Conservation (phyloP, 2,888 invertebrate species). For the Chloromyia formosa region DNA sequence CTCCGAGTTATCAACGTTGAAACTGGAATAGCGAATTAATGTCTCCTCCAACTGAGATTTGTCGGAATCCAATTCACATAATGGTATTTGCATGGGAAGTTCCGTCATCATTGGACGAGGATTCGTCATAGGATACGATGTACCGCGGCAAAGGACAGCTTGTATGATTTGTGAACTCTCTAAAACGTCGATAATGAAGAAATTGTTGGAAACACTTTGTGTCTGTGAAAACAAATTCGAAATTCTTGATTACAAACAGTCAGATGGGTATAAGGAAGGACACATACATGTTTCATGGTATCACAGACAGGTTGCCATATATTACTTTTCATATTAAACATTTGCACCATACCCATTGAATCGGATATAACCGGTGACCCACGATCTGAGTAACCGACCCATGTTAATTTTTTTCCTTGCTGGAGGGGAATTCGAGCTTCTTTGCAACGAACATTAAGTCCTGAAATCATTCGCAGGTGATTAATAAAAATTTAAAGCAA, state of each 20-base stretch:
- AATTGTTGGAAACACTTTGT: conserved; percentile 76
- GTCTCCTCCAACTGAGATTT: conserved; percentile 84
- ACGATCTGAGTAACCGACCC: conserved; percentile 83
- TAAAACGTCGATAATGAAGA: conserved; percentile 79
- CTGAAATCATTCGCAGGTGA: conserved; percentile 52
- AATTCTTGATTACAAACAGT: conserved; percentile 28
- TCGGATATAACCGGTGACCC: conserved; percentile 84
- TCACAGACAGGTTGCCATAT: conserved; percentile 86
- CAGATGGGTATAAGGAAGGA: background rate
- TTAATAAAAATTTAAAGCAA: background rate
- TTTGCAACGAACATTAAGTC: conserved; percentile 64
- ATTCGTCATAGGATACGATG: conserved; percentile 83
- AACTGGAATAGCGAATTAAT: conserved; percentile 72
- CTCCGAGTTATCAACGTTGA: conserved; percentile 71
- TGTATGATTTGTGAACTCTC: conserved; percentile 81
- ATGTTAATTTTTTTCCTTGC: conserved; percentile 71
- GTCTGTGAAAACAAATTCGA: conserved; percentile 59
- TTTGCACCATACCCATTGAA: conserved; percentile 76
- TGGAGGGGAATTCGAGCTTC: conserved; percentile 73
- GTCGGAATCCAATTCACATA: conserved; percentile 81
- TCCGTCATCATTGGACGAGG: conserved; percentile 86
- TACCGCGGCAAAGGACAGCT: conserved; percentile 88
- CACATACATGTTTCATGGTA: conserved; percentile 74
- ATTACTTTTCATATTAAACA: conserved; percentile 74
- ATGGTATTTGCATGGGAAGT: conserved; percentile 76